Evolutionary conservation across 2,797 vertebrate species (phyloP), one percentile per base, ranked within the genome.

Genomic region (Amphiprion clarkii): DNA sequence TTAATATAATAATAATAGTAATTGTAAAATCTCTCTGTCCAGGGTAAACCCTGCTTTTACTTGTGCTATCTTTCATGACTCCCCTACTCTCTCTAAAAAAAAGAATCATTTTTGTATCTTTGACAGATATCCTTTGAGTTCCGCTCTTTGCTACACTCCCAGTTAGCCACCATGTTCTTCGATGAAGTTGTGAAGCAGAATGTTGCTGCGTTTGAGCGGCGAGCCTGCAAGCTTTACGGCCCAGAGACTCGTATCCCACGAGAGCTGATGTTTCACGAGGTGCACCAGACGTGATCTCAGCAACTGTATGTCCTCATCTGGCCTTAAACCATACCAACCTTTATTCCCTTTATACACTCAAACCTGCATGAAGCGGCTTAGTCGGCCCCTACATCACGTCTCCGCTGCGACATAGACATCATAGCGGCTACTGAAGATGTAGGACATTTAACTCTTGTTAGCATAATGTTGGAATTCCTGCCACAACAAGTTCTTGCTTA

Each of bases 111-210:
- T 48, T 54, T 67, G 1, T 63, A 0, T 73, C 40, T 60, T 44
- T 57, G n/a, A 23, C 94, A 99, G 98, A 96, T 99, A 86, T 97
- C 98, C 78, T 99, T 99, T 23, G 98, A 98, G 93, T 98, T 99
- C 77, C 97, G 97, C 65, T 99, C 98, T 6, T 85, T 99, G 93
- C 95, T 99, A 76, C 98, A 99, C 95, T 98, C 98, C 64, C 96
- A 98, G 93, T 84, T 99, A 87, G 97, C 97, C 76, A 94, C 96
- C 0, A 95, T 98, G 82, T 99, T 99, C 94, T 99, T 99, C 39
- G 97, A 99, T 1, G 97, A 99, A 91, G 97, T 99, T 16, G 97
- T 99, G 53, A 97, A 98, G 94, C 95, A 98, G 93, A 99, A 97
- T 61, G 98, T 99, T 8, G 96, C 95, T 0, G 98, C 98, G 3